A percentile compares a stretch with the other conserved stretches of the same genome.
Evolutionary conservation across 2,113 vertebrate species (phyloP).

Genomic region (Boleophthalmus pectinirostris): DNA sequence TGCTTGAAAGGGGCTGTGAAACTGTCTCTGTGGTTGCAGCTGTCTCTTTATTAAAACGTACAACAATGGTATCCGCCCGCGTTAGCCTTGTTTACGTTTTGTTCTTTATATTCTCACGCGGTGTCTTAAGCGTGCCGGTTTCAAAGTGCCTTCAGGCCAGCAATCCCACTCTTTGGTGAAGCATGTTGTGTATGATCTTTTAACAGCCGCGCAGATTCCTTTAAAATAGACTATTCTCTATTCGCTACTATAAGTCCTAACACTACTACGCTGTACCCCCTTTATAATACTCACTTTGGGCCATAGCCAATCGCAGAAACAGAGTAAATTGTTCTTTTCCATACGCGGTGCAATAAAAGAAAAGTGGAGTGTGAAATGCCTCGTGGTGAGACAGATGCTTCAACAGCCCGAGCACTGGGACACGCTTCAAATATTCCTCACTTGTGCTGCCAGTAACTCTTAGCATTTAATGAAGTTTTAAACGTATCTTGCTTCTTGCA

Average conservation of each 20-base stretch:
- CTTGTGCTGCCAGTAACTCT: slow-evolving; percentile 25
- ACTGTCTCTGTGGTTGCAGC: background rate
- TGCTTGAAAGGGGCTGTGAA: background rate
- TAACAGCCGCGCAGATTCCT: background rate
- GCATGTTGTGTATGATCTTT: slow-evolving; percentile 9
- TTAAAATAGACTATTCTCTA: slow-evolving; percentile 1
- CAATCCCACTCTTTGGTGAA: slow-evolving; percentile 14
- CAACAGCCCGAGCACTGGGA: slow-evolving; percentile 19
- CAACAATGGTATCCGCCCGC: background rate
- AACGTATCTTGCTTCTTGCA: slow-evolving; percentile 31
- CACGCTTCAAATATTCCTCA: slow-evolving; percentile 27
- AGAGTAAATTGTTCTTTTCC: background rate
- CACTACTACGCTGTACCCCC: background rate
- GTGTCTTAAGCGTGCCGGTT: background rate
- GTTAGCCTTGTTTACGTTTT: slow-evolving; percentile 1
- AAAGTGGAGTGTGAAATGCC: background rate
- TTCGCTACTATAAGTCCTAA: slow-evolving; percentile 13
- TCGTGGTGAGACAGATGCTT: slow-evolving; percentile 16
- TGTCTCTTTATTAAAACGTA: background rate
- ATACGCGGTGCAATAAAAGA: slow-evolving; percentile 10
- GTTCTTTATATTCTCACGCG: background rate
- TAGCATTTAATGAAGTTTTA: slow-evolving; percentile 45
- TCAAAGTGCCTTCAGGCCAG: slow-evolving; percentile 13
- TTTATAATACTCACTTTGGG: background rate
- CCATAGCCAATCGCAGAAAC: slow-evolving; percentile 6